These are phyloP conservation scores for Tribolium freemani DNA, from an alignment of 2,888 invertebrate species.

Conservation along the genomic window DNA sequence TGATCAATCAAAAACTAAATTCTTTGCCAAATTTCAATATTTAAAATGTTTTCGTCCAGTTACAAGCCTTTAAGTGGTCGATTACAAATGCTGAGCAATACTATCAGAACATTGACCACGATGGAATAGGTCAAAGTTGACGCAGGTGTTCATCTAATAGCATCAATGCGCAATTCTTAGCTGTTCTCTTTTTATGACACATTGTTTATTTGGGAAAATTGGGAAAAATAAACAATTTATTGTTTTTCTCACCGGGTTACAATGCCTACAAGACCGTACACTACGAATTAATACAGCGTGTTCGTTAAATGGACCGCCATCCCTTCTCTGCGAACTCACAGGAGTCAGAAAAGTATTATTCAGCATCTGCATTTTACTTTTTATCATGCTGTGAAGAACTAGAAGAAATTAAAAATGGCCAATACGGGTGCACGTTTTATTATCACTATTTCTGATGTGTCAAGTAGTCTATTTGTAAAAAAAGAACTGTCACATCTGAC, in stretches of 20 bases:
- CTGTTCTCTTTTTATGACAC: conserved; percentile 27
- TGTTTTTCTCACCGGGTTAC: neutral
- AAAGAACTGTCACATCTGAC: too few species aligned
- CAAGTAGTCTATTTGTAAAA: too few species aligned
- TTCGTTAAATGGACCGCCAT: too few species aligned
- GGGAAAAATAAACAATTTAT: neutral
- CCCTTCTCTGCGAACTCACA: too few species aligned
- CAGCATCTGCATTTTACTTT: too few species aligned
- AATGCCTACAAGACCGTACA: too few species aligned
- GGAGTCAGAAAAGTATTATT: too few species aligned
- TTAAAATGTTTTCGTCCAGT: conserved; percentile 2
- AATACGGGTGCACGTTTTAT: too few species aligned
- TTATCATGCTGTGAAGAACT: too few species aligned
- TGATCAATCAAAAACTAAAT: neutral
- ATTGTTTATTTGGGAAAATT: conserved; percentile 20
- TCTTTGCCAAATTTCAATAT: neutral
- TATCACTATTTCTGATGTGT: too few species aligned
- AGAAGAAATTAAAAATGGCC: too few species aligned
- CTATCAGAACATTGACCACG: conserved; percentile 38
- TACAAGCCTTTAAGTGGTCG: conserved; percentile 10
- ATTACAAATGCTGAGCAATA: conserved; percentile 18
- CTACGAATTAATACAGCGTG: too few species aligned
- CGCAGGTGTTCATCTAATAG: conserved; percentile 44
- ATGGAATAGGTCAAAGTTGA: conserved; percentile 47
- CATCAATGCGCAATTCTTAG: conserved; percentile 22